Conservation (phyloP, 2,113 vertebrate genomes). For the Malurus melanocephalus region DNA sequence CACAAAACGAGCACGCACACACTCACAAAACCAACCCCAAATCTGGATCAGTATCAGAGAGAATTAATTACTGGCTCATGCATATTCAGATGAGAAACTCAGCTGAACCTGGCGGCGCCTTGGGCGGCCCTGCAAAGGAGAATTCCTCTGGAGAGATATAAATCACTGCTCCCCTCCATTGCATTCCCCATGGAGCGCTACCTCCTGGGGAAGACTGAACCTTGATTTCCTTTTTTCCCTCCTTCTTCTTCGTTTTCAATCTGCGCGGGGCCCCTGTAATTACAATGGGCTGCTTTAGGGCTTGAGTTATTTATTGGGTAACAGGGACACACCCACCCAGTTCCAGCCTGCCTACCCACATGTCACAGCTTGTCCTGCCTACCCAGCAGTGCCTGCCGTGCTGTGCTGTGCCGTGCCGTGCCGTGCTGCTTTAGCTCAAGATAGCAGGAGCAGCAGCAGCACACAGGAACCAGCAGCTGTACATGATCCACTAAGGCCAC, state of each 20-base stretch:
- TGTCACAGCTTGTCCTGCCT: background rate
- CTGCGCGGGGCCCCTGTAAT: conserved; percentile 50
- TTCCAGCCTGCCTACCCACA: conserved; percentile 20
- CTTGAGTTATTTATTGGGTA: conserved; percentile 59
- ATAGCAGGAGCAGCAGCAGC: accelerated
- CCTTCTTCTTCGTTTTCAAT: conserved; percentile 41
- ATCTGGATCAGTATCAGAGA: conserved; percentile 62
- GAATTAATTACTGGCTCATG: conserved; percentile 64
- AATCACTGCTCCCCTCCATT: conserved; percentile 32
- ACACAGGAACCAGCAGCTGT: background rate
- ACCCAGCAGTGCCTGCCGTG: background rate
- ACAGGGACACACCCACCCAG: conserved; percentile 32
- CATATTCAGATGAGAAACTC: conserved; percentile 62
- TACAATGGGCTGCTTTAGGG: conserved; percentile 55
- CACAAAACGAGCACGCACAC: background rate
- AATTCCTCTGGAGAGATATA: conserved; percentile 53
- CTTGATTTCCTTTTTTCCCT: conserved; percentile 43
- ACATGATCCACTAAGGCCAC: background rate
- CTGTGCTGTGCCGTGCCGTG: background rate
- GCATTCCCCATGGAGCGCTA: background rate
- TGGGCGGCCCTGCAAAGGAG: conserved; percentile 33
- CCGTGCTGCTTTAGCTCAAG: background rate
- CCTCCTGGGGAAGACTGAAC: conserved; percentile 51
- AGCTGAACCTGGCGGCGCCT: conserved; percentile 50
- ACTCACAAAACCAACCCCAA: conserved; percentile 34